phyloP scores from a whole-genome alignment of 2,113 vertebrate genomes.

The Pao palembangensis region DNA sequence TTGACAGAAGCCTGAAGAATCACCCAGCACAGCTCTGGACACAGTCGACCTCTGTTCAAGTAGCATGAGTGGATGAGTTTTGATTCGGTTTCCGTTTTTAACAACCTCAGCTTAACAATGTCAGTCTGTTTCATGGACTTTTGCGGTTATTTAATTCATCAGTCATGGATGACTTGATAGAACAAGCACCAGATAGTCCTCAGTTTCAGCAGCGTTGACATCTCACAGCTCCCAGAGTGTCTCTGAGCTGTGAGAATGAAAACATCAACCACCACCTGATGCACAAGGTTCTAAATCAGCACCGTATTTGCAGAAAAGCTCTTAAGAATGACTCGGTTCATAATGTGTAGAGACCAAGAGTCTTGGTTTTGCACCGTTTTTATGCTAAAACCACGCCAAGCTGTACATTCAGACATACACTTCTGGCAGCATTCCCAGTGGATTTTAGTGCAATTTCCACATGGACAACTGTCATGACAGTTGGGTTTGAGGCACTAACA shows the following conservation, averaged over 20 bases:
- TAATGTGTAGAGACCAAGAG: conserved; percentile 4
- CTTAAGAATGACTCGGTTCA: conserved; percentile 45
- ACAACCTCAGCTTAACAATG: background rate
- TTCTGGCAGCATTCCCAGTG: too few species aligned
- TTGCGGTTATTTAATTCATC: conserved; percentile 36
- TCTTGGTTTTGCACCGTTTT: conserved; percentile 6
- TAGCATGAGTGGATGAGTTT: background rate
- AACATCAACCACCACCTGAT: background rate
- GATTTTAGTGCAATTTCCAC: too few species aligned
- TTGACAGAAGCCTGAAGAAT: too few species aligned
- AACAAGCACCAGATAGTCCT: conserved; percentile 20
- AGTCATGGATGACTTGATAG: conserved; percentile 20
- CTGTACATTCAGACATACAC: too few species aligned
- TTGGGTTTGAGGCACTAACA: too few species aligned
- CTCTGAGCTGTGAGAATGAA: conserved; percentile 19
- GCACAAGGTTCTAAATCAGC: conserved; percentile 31
- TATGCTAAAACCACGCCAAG: too few species aligned
- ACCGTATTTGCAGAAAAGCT: conserved; percentile 14
- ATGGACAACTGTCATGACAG: too few species aligned
- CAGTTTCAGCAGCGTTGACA: conserved; percentile 4
- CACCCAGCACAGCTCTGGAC: too few species aligned
- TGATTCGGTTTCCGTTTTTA: conserved; percentile 20
- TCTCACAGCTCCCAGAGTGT: conserved; percentile 27
- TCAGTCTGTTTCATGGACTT: conserved; percentile 16
- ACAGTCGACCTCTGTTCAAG: too few species aligned